Percentiles rank a stretch among this genome's conserved stretches.
Evolutionary conservation across 1,140 invertebrate genomes (phyloP).

Genomic region (Drosophila rhopaloa): DNA sequence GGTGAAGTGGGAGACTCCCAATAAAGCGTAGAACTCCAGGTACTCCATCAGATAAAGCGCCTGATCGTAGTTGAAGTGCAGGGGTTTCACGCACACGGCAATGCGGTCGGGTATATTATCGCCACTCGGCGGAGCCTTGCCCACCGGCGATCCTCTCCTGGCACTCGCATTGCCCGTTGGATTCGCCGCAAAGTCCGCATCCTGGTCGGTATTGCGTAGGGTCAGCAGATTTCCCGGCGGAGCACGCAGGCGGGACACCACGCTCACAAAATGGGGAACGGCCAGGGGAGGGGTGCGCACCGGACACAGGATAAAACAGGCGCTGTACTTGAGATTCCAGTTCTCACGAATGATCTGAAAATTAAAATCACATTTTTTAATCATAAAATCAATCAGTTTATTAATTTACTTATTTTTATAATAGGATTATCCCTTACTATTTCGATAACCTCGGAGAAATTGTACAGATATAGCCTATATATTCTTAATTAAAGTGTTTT

Average conservation of each 20-base stretch:
- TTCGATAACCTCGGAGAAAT: too few relatives aligned
- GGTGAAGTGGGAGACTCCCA: constrained; percentile 95
- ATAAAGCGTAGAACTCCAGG: constrained; percentile 93
- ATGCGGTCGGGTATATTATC: constrained; percentile 87
- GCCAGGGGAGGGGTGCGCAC: constrained; percentile 87
- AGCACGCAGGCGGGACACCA: constrained; percentile 87
- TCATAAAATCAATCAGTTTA: too few relatives aligned
- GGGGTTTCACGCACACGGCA: constrained; percentile 96
- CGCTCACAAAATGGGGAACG: constrained; percentile 88
- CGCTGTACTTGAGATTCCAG: constrained; percentile 97
- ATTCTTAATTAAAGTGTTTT: too few relatives aligned
- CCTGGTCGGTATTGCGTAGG: constrained; percentile 86
- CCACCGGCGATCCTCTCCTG: constrained; percentile 10
- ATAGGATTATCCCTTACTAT: too few relatives aligned
- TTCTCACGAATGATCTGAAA: constrained; percentile 94
- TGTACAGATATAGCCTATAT: too few relatives aligned
- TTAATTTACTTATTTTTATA: too few relatives aligned
- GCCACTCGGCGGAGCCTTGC: constrained; percentile 57
- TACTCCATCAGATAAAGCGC: constrained; percentile 95
- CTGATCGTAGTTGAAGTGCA: constrained; percentile 95
- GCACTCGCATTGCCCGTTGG: neutral
- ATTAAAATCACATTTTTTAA: too few relatives aligned
- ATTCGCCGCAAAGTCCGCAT: constrained; percentile 69
- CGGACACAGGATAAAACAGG: constrained; percentile 94
- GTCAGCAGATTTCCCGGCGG: constrained; percentile 88